phyloP scores from a whole-genome alignment of 2,888 invertebrate species.

The Tridacna gigas region DNA sequence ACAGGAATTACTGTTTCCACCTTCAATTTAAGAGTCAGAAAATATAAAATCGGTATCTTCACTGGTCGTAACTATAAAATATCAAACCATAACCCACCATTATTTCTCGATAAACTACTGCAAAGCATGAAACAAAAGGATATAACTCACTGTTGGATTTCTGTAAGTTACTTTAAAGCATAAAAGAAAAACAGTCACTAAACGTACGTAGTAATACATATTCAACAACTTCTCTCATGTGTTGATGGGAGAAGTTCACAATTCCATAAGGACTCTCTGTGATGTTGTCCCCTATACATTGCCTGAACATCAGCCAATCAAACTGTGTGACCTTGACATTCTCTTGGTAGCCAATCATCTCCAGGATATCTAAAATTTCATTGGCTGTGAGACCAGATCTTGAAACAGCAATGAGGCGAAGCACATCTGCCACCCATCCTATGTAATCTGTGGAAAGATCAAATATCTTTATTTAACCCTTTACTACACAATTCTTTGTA shows the following conservation, averaged over 20 bases:
- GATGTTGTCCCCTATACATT: slow-evolving; percentile 72
- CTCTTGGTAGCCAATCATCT: slow-evolving; percentile 79
- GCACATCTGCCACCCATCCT: slow-evolving; percentile 83
- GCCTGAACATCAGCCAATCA: slow-evolving; percentile 81
- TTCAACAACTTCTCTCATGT: slow-evolving; percentile 77
- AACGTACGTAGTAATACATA: slow-evolving; percentile 80
- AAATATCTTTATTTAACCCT: neutral
- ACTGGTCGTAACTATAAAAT: too few species aligned
- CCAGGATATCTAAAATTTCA: slow-evolving; percentile 78
- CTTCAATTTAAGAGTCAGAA: too few species aligned
- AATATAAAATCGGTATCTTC: too few species aligned
- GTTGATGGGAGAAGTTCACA: slow-evolving; percentile 78
- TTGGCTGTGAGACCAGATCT: slow-evolving; percentile 78
- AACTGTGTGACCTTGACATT: slow-evolving; percentile 75
- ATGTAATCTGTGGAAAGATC: slow-evolving; percentile 73
- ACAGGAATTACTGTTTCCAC: too few species aligned
- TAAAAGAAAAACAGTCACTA: too few species aligned
- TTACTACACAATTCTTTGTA: too few species aligned
- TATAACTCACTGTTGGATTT: too few species aligned
- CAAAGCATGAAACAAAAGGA: too few species aligned
- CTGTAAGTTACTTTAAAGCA: too few species aligned
- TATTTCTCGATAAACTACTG: too few species aligned
- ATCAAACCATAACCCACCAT: too few species aligned
- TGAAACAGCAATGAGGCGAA: slow-evolving; percentile 81
- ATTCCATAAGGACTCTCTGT: slow-evolving; percentile 78